Conservation (phyloP, 2,113 vertebrate species). For the Cottus gobio region DNA sequence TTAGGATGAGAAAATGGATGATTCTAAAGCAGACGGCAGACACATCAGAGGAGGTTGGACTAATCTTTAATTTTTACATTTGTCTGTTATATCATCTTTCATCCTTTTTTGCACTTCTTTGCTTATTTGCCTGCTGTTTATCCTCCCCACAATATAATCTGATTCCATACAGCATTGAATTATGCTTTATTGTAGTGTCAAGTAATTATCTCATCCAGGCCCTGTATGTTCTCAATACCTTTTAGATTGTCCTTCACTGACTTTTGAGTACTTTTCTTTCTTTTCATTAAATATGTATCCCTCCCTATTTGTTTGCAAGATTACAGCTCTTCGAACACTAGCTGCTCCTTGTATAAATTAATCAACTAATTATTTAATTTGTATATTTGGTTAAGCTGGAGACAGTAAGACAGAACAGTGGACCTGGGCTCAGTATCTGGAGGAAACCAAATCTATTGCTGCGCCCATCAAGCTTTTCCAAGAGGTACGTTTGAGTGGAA, state of each 20-base stretch:
- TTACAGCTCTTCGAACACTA: neutral
- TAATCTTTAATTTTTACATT: neutral
- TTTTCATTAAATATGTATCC: neutral
- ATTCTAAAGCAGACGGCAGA: slow-evolving; percentile 75
- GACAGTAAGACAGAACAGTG: slow-evolving; percentile 91
- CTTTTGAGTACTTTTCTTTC: neutral
- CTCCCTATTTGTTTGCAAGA: neutral
- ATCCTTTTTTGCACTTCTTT: neutral
- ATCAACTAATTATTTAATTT: neutral
- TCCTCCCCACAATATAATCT: neutral
- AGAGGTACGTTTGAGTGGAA: slow-evolving; percentile 83
- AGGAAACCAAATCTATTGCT: slow-evolving; percentile 91
- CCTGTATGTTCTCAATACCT: neutral
- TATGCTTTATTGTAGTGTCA: neutral
- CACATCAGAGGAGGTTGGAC: slow-evolving; percentile 78
- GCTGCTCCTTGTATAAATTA: neutral
- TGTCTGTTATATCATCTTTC: neutral
- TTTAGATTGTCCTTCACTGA: neutral
- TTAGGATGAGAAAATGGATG: slow-evolving; percentile 82
- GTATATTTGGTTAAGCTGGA: slow-evolving; percentile 76
- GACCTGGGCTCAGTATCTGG: slow-evolving; percentile 93
- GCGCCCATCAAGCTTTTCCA: slow-evolving; percentile 95
- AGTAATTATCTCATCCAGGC: neutral
- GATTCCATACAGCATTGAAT: neutral
- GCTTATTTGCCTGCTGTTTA: neutral